Percentiles rank a stretch among this genome's conserved stretches.
Evolutionary conservation across 2,797 vertebrate species (phyloP).

Genomic region (Lepilemur septentrionalis): DNA sequence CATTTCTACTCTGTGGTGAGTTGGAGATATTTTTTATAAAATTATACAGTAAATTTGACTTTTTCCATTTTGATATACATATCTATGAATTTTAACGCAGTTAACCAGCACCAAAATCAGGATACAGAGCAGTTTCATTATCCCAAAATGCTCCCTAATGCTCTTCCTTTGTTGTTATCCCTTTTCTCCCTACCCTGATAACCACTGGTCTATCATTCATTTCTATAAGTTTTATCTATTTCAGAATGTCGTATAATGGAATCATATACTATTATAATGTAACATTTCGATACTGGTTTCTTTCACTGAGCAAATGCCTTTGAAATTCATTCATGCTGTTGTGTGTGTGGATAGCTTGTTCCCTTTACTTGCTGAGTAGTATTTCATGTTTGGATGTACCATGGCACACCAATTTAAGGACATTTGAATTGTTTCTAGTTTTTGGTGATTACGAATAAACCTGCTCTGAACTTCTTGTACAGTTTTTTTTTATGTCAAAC

Average conservation of each 20-base stretch:
- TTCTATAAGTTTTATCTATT: background rate
- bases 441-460: background rate
- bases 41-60: background rate
- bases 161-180: background rate
- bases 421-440: background rate
- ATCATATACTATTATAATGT: background rate
- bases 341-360: background rate
- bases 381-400: background rate
- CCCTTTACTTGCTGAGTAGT: background rate
- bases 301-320: background rate
- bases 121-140: background rate
- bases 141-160: background rate
- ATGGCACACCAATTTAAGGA: background rate
- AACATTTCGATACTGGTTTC: background rate
- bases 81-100: background rate
- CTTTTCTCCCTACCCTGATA: background rate
- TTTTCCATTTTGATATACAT: background rate
- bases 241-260: background rate
- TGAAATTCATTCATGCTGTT: background rate
- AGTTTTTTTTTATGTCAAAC: background rate
- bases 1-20: constrained; percentile 93
- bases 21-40: background rate
- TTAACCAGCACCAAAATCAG: background rate
- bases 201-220: background rate
- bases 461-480: background rate